phyloP scores from a whole-genome alignment of 2,888 invertebrate genomes.

The Ramazzottius varieornatus region DNA sequence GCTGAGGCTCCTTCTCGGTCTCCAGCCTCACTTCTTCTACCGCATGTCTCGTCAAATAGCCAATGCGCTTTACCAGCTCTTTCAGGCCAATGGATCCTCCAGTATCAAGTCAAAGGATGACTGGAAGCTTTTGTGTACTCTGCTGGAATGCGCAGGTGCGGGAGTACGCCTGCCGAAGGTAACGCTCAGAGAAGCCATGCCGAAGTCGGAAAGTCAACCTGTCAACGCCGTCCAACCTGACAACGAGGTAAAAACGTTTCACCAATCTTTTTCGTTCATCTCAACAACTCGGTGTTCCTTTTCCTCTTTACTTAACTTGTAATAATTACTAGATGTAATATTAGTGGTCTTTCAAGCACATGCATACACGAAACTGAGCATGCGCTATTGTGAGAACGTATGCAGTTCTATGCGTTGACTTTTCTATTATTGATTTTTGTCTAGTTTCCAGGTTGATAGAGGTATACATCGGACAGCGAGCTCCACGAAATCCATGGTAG shows the following conservation, averaged over 20 bases:
- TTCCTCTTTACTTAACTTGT: too few species aligned
- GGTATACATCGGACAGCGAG: slow-evolving; percentile 66
- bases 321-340: too few species aligned
- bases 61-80: slow-evolving; percentile 68
- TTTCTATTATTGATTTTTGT: too few species aligned
- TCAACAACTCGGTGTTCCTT: too few species aligned
- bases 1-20: slow-evolving; percentile 43
- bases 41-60: slow-evolving; percentile 56
- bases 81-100: slow-evolving; percentile 80
- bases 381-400: too few species aligned
- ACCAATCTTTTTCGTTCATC: too few species aligned
- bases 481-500: slow-evolving; percentile 24
- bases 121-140: slow-evolving; percentile 76
- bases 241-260: too few species aligned
- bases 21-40: slow-evolving; percentile 40
- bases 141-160: slow-evolving; percentile 79
- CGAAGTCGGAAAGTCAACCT: not conserved
- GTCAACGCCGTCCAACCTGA: not conserved
- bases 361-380: too few species aligned
- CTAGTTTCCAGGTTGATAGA: too few species aligned
- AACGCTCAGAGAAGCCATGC: not conserved
- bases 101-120: slow-evolving; percentile 77
- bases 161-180: too few species aligned
- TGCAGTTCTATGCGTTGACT: too few species aligned
- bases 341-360: too few species aligned